Conservation (phyloP, 1,140 invertebrate genomes). For the Heliconius eleuchia region DNA sequence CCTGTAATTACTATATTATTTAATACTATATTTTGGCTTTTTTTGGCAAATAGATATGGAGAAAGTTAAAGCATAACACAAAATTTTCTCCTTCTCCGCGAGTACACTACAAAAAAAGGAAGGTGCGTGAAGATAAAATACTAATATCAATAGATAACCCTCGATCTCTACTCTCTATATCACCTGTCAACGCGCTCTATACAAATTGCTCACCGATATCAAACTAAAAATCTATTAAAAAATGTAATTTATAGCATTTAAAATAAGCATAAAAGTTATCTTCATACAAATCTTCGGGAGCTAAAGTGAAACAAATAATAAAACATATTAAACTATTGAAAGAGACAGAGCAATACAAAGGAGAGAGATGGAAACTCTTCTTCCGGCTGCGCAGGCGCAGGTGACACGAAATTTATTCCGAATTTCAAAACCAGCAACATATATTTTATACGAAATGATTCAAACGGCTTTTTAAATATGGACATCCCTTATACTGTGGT, state of each 20-base stretch:
- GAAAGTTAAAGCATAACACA: too few species aligned
- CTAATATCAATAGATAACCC: not conserved
- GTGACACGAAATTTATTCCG: conserved; percentile 80
- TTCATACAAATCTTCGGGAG: conserved; percentile 65
- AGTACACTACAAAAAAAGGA: too few species aligned
- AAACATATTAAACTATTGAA: conserved; percentile 55
- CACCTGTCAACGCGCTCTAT: conserved; percentile 60
- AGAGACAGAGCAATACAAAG: conserved; percentile 48
- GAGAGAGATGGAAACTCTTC: conserved; percentile 57
- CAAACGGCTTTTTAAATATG: conserved; percentile 80
- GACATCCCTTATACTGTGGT: conserved; percentile 74
- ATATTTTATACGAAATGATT: conserved; percentile 76
- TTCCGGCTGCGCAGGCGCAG: conserved; percentile 76
- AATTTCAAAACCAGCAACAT: conserved; percentile 75
- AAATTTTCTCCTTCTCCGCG: too few species aligned
- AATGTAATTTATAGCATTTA: conserved; percentile 74
- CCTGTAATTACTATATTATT: too few species aligned
- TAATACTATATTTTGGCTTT: too few species aligned
- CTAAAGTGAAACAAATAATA: conserved; percentile 63
- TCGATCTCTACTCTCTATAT: conserved; percentile 27
- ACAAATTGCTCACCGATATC: conserved; percentile 68
- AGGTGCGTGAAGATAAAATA: too few species aligned
- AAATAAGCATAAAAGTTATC: conserved; percentile 75
- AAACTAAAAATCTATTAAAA: conserved; percentile 60
- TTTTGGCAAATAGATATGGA: too few species aligned